A percentile compares a stretch with the other conserved stretches of the same genome.
phyloP scores from a whole-genome alignment of 2,888 invertebrate species.

The Monopis laevigella region DNA sequence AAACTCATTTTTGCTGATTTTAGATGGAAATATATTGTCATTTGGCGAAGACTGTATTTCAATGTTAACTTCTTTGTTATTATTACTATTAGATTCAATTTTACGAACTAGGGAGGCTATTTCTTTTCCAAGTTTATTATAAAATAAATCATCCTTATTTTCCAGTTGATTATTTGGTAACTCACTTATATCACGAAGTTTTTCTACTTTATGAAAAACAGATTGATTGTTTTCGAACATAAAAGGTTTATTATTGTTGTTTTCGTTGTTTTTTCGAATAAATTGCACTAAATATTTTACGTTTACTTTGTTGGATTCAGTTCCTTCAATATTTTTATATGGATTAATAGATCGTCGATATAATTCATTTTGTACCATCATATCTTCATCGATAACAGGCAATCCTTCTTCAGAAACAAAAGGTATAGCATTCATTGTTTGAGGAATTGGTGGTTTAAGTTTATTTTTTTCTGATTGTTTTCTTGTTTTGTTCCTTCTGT shows the following conservation, averaged over 20 bases:
- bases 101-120: slow-evolving; percentile 47
- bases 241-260: neutral
- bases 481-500: too few relatives aligned
- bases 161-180: too few relatives aligned
- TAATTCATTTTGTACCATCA: neutral
- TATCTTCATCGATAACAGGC: neutral
- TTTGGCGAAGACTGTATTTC: slow-evolving; percentile 26
- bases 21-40: slow-evolving; percentile 21
- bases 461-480: too few relatives aligned
- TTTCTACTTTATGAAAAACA: too few relatives aligned
- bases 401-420: neutral
- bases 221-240: too few relatives aligned
- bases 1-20: slow-evolving; percentile 33
- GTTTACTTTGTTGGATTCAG: slow-evolving; percentile 29
- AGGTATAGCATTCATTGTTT: neutral
- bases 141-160: slow-evolving; percentile 42
- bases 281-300: slow-evolving; percentile 50
- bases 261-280: slow-evolving; percentile 34
- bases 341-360: neutral
- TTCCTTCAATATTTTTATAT: neutral
- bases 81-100: slow-evolving; percentile 26
- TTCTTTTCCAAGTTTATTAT: slow-evolving; percentile 45
- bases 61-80: slow-evolving; percentile 30
- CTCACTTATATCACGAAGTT: too few relatives aligned
- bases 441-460: too few relatives aligned